These are phyloP conservation scores for Propithecus deckenii DNA, from an alignment of 2,797 vertebrate species.

Conservation along the genomic window DNA sequence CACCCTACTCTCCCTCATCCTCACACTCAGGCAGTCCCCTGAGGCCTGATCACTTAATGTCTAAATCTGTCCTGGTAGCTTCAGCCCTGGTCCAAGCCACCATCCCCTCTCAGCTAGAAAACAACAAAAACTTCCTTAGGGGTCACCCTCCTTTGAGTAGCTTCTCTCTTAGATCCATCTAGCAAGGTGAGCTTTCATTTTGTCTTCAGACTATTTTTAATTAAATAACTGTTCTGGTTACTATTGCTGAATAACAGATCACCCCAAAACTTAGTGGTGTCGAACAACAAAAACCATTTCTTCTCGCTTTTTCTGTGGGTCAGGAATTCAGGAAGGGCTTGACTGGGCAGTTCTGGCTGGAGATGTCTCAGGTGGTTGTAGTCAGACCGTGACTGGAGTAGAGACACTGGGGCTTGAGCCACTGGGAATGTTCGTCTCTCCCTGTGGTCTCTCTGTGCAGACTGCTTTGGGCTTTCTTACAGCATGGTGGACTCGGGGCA, in stretches of 20 bases:
- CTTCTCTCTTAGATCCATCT: background rate
- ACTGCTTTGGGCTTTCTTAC: background rate
- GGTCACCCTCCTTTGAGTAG: background rate
- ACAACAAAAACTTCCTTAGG: background rate
- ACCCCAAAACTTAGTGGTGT: background rate
- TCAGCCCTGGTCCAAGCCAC: too few species aligned
- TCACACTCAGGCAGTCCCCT: background rate
- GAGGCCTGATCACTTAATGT: background rate
- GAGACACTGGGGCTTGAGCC: background rate
- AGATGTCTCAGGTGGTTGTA: background rate
- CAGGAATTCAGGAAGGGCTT: background rate
- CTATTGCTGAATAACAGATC: background rate
- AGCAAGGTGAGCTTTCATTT: background rate
- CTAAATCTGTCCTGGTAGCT: background rate
- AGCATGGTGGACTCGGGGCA: background rate
- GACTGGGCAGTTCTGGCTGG: background rate
- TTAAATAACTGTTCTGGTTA: background rate
- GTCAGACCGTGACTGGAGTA: rapidly evolving
- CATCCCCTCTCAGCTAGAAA: background rate
- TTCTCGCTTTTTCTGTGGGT: background rate
- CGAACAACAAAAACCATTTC: background rate
- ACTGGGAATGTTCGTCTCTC: background rate
- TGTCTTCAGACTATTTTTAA: background rate
- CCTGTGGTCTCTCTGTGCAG: background rate
- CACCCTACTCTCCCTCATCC: background rate